phyloP scores from a whole-genome alignment of 2,888 invertebrate species.

The Drosophila seclusa region DNA sequence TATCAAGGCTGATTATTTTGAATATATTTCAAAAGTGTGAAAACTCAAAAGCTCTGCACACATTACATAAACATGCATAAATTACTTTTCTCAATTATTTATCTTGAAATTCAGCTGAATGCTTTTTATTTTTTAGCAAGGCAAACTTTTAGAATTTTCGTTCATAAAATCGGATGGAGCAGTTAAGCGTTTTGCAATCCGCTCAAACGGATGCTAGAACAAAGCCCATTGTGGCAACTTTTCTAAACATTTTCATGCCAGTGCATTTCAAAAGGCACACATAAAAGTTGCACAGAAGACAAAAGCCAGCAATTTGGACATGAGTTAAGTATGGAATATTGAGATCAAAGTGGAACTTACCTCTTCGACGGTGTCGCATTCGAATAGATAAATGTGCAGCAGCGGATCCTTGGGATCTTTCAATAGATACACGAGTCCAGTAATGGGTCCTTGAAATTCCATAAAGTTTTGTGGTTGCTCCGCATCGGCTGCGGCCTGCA shows the following conservation, averaged over 20 bases:
- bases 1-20: background rate
- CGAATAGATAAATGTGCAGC: slow-evolving; percentile 90
- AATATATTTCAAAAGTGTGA: background rate
- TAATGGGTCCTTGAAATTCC: slow-evolving; percentile 86
- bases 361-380: slow-evolving; percentile 88
- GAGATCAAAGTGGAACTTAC: slow-evolving; percentile 86
- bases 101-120: slow-evolving; percentile 12
- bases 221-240: slow-evolving; percentile 55
- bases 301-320: slow-evolving; percentile 35
- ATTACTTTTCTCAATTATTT: background rate
- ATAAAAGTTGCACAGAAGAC: slow-evolving; percentile 15
- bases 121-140: background rate
- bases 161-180: slow-evolving; percentile 20
- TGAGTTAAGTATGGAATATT: slow-evolving; percentile 6
- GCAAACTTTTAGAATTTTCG: slow-evolving; percentile 24
- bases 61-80: background rate
- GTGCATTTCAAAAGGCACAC: slow-evolving; percentile 48
- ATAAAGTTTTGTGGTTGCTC: slow-evolving; percentile 82
- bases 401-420: slow-evolving; percentile 90
- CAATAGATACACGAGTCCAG: slow-evolving; percentile 90
- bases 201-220: slow-evolving; percentile 26
- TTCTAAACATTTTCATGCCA: slow-evolving; percentile 58
- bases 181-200: slow-evolving; percentile 33
- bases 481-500: slow-evolving; percentile 36
- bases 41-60: background rate